A percentile compares a stretch with the other conserved stretches of the same genome.
Conservation (phyloP, 2,797 vertebrate species). For the Dermochelys coriacea region DNA sequence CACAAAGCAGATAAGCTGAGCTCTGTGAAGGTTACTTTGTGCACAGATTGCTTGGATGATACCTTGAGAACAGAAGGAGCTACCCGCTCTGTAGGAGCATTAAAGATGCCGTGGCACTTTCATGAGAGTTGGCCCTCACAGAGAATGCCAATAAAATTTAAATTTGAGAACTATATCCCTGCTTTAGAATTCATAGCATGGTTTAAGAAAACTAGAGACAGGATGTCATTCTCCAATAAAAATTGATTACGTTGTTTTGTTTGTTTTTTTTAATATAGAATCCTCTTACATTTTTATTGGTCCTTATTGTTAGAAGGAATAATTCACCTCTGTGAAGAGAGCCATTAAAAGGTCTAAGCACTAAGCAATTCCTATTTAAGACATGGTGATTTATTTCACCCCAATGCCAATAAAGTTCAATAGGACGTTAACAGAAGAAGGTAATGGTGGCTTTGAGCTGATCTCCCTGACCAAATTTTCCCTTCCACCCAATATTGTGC, state of each 20-base stretch:
- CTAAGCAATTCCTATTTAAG: background rate
- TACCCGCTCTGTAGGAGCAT: fast-evolving
- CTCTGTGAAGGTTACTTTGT: background rate
- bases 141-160: background rate
- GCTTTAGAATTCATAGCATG: fast-evolving
- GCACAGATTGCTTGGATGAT: background rate
- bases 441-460: background rate
- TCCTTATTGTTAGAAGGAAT: background rate
- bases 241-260: background rate
- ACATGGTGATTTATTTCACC: background rate
- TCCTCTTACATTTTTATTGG: background rate
- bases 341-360: background rate
- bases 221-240: background rate
- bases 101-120: background rate
- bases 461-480: background rate
- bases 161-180: fast-evolving
- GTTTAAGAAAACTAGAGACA: background rate
- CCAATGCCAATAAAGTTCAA: background rate
- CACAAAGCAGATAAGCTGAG: background rate
- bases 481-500: background rate
- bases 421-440: background rate
- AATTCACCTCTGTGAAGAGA: background rate
- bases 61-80: background rate
- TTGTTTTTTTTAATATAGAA: background rate
- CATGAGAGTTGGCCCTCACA: background rate